A percentile compares a stretch with the other conserved stretches of the same genome.
Conservation (phyloP, 2,113 vertebrate genomes). For the Uria aalge region DNA sequence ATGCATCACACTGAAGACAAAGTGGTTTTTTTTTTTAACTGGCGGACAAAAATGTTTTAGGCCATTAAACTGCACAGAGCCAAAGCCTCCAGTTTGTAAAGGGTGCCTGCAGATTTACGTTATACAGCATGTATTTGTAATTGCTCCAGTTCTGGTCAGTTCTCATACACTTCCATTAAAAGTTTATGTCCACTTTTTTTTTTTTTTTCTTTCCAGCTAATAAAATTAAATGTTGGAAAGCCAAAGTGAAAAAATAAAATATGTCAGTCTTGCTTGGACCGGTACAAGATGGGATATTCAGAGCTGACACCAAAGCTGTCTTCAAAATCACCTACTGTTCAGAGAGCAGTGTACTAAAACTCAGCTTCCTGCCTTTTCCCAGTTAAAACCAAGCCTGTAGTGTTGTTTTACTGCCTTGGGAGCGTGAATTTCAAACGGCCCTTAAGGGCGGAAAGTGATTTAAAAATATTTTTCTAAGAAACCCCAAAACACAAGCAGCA, state of each 20-base stretch:
- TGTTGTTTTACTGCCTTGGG: conserved; percentile 37
- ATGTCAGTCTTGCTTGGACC: not conserved
- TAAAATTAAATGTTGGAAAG: conserved; percentile 30
- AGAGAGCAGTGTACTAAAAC: not conserved
- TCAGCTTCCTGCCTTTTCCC: conserved; percentile 30
- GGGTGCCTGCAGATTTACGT: not conserved
- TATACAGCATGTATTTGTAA: not conserved
- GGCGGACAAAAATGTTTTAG: not conserved
- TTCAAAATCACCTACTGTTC: conserved; percentile 45
- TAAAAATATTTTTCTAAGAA: conserved; percentile 61
- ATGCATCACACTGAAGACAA: not conserved
- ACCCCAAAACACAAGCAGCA: conserved; percentile 50
- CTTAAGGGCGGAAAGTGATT: conserved; percentile 56
- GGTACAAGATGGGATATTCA: not conserved
- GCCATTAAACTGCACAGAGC: not conserved
- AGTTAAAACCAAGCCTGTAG: not conserved
- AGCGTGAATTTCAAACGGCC: conserved; percentile 45
- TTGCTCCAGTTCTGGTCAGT: not conserved
- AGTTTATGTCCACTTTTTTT: not conserved
- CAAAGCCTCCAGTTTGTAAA: not conserved
- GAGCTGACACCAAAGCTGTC: conserved; percentile 26
- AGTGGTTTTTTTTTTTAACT: not conserved
- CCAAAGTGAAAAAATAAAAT: not conserved
- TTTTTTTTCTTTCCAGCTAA: not conserved
- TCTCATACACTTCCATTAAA: not conserved